A percentile compares a stretch with the other conserved stretches of the same genome.
Conservation (phyloP, 1,140 invertebrate genomes). For the Drosophila ercepeae region DNA sequence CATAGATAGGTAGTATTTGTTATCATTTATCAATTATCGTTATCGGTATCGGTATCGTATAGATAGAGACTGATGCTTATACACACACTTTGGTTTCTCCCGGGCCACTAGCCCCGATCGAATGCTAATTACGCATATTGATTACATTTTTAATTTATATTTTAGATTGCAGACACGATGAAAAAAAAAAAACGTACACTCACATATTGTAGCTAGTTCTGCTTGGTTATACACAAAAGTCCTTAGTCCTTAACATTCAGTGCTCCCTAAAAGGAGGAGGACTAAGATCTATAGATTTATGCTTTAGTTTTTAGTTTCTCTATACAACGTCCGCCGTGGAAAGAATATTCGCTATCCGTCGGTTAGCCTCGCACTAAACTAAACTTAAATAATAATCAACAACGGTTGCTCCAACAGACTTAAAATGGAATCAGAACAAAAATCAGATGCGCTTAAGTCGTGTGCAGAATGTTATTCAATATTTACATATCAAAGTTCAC, state of each 20-base stretch:
- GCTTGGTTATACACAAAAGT: conserved; percentile 34
- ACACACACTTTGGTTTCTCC: conserved; percentile 50
- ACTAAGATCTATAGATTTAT: not conserved
- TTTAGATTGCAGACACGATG: conserved; percentile 11
- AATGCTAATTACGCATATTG: conserved; percentile 39
- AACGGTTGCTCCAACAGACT: conserved; percentile 78
- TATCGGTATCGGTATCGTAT: too few relatives aligned
- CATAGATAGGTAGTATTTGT: conserved; percentile 52
- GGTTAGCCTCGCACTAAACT: conserved; percentile 82
- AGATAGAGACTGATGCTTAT: conserved; percentile 34
- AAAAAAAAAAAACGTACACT: conserved; percentile 31
- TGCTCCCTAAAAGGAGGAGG: not conserved
- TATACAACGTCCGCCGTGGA: conserved; percentile 43
- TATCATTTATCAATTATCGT: conserved; percentile 12
- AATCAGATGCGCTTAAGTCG: conserved; percentile 47
- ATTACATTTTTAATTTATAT: conserved; percentile 12
- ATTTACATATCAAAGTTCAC: conserved; percentile 56
- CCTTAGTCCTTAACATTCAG: conserved; percentile 12
- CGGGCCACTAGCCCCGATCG: conserved; percentile 20
- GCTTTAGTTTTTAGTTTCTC: not conserved
- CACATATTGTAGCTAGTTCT: conserved; percentile 56
- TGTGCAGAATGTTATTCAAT: conserved; percentile 48
- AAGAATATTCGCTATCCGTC: conserved; percentile 24
- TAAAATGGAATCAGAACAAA: conserved; percentile 70
- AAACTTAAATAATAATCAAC: conserved; percentile 84